phyloP scores from a whole-genome alignment of 2,797 vertebrate species.

The Bovichtus variegatus region DNA sequence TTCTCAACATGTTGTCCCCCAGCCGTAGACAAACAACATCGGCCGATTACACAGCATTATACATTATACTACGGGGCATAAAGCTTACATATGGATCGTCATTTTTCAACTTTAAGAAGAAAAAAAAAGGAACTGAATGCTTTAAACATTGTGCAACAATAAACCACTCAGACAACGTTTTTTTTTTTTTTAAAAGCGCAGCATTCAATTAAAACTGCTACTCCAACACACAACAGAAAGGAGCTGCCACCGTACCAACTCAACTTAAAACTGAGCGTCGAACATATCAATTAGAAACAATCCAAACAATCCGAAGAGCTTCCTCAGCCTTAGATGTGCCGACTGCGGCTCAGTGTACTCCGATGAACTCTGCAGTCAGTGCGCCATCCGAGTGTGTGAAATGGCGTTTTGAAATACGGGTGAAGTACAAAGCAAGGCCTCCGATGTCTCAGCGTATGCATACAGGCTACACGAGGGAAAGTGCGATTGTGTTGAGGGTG shows the following conservation, averaged over 20 bases:
- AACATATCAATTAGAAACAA: slow-evolving; percentile 4
- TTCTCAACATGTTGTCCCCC: neutral
- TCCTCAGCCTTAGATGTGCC: slow-evolving; percentile 3
- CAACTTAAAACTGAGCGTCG: neutral
- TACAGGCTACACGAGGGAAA: slow-evolving; percentile 37
- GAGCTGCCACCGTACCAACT: slow-evolving; percentile 9
- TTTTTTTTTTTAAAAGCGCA: slow-evolving; percentile 12
- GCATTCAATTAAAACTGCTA: slow-evolving; percentile 2
- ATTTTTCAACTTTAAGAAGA: neutral
- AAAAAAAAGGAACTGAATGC: neutral
- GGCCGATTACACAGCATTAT: neutral
- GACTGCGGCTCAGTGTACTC: slow-evolving; percentile 2
- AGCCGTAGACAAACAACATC: neutral
- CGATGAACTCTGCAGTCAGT: slow-evolving; percentile 13
- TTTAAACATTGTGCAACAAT: neutral
- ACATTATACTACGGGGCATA: neutral
- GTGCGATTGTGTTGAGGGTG: slow-evolving; percentile 49
- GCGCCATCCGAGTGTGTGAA: neutral
- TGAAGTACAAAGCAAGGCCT: slow-evolving; percentile 29
- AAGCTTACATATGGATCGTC: neutral
- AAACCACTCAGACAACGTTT: neutral
- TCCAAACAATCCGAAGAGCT: slow-evolving; percentile 15
- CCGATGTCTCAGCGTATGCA: slow-evolving; percentile 15
- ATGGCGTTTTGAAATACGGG: slow-evolving; percentile 20
- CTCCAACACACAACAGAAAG: neutral